These are phyloP conservation scores for Chrysolina oricalcia DNA, from an alignment of 2,888 invertebrate species.

Conservation along the genomic window DNA sequence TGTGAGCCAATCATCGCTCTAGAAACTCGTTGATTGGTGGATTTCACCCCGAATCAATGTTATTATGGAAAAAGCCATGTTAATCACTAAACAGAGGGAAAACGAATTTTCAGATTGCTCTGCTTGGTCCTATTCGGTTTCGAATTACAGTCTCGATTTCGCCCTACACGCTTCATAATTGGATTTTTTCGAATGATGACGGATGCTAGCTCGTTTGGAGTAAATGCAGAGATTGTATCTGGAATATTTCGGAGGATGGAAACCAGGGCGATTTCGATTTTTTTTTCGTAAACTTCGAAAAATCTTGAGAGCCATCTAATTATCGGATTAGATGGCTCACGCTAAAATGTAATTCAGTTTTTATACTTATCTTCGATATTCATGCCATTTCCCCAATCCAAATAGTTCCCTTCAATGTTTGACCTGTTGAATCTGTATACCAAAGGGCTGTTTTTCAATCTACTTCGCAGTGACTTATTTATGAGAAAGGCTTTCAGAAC, in stretches of 20 bases:
- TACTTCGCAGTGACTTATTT: no score
- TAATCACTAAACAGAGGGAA: conserved; percentile 3
- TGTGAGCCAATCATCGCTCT: conserved; percentile 32
- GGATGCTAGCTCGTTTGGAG: conserved; percentile 10
- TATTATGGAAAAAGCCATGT: conserved; percentile 10
- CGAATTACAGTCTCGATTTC: conserved; percentile 1
- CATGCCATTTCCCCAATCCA: no score
- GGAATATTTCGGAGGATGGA: not conserved
- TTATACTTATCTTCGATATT: no score
- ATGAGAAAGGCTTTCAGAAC: no score
- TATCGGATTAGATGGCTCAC: no score
- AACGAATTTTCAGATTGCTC: not conserved
- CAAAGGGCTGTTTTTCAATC: no score
- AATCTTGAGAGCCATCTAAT: no score
- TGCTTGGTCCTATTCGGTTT: conserved; percentile 5
- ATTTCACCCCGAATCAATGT: conserved; percentile 1
- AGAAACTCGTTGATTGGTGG: conserved; percentile 29
- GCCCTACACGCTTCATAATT: conserved; percentile 14
- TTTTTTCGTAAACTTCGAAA: no score
- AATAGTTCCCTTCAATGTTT: no score
- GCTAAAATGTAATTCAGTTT: no score
- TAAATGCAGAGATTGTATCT: not conserved
- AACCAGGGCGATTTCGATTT: no score
- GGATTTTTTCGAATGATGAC: conserved; percentile 21
- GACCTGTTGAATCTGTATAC: no score